phyloP scores from a whole-genome alignment of 2,113 vertebrate species.

The Elephas maximus region DNA sequence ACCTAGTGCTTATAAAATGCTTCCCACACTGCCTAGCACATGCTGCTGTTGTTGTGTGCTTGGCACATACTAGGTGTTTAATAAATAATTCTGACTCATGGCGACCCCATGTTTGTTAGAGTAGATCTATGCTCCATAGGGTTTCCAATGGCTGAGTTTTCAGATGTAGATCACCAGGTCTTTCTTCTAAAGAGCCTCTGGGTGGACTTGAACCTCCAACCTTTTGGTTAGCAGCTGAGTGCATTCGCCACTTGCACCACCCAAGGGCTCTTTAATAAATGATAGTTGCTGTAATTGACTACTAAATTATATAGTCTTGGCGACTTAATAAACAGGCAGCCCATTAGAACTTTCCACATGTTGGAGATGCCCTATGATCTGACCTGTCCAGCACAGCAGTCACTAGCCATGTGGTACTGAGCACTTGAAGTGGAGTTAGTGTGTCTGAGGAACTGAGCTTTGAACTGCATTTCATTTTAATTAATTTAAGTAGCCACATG shows the following conservation, averaged over 20 bases:
- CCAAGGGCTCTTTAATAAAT: not conserved
- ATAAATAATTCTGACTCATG: too few relatives aligned
- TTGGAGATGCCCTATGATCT: not conserved
- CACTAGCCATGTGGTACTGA: not conserved
- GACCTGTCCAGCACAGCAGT: fast-evolving
- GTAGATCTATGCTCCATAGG: too few relatives aligned
- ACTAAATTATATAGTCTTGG: fast-evolving
- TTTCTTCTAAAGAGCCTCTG: too few relatives aligned
- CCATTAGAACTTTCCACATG: not conserved
- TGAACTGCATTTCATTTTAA: not conserved
- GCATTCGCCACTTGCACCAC: too few relatives aligned
- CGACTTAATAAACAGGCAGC: too few relatives aligned
- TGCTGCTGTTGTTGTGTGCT: too few relatives aligned
- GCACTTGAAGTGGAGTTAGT: not conserved
- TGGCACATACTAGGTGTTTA: too few relatives aligned
- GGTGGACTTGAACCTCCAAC: too few relatives aligned
- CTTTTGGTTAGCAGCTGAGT: too few relatives aligned
- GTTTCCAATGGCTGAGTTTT: too few relatives aligned
- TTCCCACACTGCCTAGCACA: fast-evolving
- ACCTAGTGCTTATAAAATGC: fast-evolving
- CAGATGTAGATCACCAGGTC: too few relatives aligned
- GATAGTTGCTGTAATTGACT: fast-evolving
- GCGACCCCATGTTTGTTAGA: too few relatives aligned
- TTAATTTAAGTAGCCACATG: not conserved
- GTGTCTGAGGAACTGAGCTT: not conserved